phyloP scores from a whole-genome alignment of 2,888 invertebrate species.

The Geotrupes spiniger region DNA sequence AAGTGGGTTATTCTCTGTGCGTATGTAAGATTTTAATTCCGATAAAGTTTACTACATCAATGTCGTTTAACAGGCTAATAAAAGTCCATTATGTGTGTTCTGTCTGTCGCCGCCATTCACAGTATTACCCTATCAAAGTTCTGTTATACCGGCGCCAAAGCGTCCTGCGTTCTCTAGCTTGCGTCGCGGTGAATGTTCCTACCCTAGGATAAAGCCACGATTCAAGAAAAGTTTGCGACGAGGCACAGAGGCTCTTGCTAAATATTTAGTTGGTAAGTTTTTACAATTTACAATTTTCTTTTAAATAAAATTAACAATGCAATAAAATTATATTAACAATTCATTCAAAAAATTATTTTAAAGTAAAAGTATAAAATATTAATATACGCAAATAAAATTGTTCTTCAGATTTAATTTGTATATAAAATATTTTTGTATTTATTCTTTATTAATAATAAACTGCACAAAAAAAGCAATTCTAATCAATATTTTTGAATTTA shows the following conservation, averaged over 20 bases:
- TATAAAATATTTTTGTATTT: too few relatives aligned
- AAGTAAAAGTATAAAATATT: too few relatives aligned
- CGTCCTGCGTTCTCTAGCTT: slow-evolving; percentile 1
- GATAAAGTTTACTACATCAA: too few relatives aligned
- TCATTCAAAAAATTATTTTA: too few relatives aligned
- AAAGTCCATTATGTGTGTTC: slow-evolving; percentile 10
- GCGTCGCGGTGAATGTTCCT: slow-evolving; percentile 8
- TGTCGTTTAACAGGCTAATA: slow-evolving; percentile 9
- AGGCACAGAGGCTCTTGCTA: slow-evolving; percentile 1
- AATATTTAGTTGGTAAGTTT: slow-evolving; percentile 6
- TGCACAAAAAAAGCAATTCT: too few relatives aligned
- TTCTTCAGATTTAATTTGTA: background rate
- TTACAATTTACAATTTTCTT: background rate
- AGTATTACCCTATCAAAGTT: slow-evolving; percentile 5
- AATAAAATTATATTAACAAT: too few relatives aligned
- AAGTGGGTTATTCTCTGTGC: too few relatives aligned
- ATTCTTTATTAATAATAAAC: too few relatives aligned
- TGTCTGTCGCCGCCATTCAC: slow-evolving; percentile 10
- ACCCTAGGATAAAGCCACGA: slow-evolving; percentile 4
- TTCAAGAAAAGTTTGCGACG: slow-evolving; percentile 2
- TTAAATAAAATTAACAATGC: too few relatives aligned
- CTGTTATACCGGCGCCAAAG: slow-evolving; percentile 6
- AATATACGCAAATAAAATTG: too few relatives aligned
- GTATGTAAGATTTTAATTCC: background rate
- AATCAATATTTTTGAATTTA: too few relatives aligned